phyloP scores from a whole-genome alignment of 2,888 invertebrate genomes.

The Tipula vernalis region DNA sequence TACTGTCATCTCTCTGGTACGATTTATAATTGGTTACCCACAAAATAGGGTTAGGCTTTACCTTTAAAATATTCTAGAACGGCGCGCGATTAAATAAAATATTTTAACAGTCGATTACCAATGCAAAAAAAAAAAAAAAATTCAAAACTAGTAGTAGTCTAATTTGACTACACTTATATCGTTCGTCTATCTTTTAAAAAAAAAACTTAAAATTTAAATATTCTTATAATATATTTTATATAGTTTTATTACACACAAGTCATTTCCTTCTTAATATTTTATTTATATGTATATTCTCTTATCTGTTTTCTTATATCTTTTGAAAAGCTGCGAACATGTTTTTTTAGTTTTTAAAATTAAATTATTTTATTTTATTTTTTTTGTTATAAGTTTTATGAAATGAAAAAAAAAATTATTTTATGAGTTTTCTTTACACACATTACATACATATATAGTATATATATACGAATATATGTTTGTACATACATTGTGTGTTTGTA shows the following conservation, averaged over 20 bases:
- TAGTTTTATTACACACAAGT: constrained; percentile 5
- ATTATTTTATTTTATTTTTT: neutral
- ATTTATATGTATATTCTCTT: neutral
- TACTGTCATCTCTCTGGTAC: neutral
- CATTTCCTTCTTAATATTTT: constrained; percentile 9
- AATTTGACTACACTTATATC: neutral
- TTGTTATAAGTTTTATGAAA: neutral
- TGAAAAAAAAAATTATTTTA: neutral
- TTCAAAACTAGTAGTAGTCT: neutral
- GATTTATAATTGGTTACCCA: neutral
- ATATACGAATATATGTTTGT: neutral
- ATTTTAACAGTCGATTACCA: neutral
- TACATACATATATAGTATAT: neutral
- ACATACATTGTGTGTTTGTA: neutral
- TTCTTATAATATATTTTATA: neutral
- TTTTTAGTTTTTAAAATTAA: constrained; percentile 5
- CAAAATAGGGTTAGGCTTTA: neutral
- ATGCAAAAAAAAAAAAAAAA: neutral
- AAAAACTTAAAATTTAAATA: neutral
- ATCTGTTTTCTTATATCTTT: neutral
- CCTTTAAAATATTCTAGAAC: neutral
- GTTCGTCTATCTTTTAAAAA: neutral
- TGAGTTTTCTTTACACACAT: neutral
- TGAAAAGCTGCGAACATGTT: constrained; percentile 9
- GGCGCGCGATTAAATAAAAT: neutral